These are phyloP conservation scores for Apostichopus californicus DNA, from an alignment of 35 echinoderm and acorn worm genomes.

Conservation along the genomic window DNA sequence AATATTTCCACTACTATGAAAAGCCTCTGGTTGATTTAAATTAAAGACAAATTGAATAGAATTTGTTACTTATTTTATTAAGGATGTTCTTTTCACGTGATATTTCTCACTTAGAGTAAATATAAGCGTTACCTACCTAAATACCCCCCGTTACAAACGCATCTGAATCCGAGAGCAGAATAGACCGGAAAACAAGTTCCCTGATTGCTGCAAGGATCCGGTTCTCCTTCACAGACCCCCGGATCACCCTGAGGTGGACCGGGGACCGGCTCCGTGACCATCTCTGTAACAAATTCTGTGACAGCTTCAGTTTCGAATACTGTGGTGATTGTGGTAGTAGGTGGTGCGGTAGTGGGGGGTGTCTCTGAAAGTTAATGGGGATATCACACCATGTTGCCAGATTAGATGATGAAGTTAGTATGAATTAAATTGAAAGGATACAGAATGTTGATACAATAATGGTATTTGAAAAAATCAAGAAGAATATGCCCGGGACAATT, in stretches of 20 bases:
- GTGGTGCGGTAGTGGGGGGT: slow-evolving; percentile 24
- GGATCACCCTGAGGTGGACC: slow-evolving; percentile 48
- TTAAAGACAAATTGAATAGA: too few species aligned
- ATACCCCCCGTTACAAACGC: slow-evolving; percentile 62
- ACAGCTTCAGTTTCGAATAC: slow-evolving; percentile 25
- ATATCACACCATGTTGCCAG: slow-evolving; percentile 19
- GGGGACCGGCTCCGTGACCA: slow-evolving; percentile 8
- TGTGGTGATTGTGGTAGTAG: slow-evolving; percentile 48
- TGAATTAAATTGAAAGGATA: not conserved
- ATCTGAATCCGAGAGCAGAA: slow-evolving; percentile 54
- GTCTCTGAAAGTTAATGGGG: slow-evolving; percentile 34
- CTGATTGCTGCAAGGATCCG: slow-evolving; percentile 45
- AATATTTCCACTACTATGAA: too few species aligned
- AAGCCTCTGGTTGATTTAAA: too few species aligned
- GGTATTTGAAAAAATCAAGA: too few species aligned
- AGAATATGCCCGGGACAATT: too few species aligned
- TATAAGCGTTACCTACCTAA: slow-evolving; percentile 16
- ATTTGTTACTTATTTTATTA: too few species aligned
- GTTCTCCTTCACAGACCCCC: slow-evolving; percentile 22
- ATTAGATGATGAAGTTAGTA: not conserved
- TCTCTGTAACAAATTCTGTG: slow-evolving; percentile 61
- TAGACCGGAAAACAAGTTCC: slow-evolving; percentile 56
- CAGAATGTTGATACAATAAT: not conserved
- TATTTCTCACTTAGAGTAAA: too few species aligned
- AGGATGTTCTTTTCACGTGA: too few species aligned